Evolutionary conservation across 2,888 invertebrate species (phyloP).

Genomic region (Morpho helenor): DNA sequence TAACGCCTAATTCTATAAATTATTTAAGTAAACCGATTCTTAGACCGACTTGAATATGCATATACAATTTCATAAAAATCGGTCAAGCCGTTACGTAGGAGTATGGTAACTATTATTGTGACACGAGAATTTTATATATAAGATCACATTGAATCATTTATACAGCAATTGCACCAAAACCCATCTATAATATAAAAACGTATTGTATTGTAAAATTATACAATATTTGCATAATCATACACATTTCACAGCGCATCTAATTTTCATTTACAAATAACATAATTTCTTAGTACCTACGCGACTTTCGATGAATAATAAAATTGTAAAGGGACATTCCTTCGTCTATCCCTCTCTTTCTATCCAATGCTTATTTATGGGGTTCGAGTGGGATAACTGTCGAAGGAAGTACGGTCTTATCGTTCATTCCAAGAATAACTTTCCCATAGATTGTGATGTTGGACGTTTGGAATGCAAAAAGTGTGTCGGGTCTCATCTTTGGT

Average conservation of each 20-base stretch:
- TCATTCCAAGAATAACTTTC: constrained; percentile 75
- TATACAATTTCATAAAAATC: no score
- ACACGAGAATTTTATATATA: no score
- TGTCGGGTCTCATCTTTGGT: constrained; percentile 32
- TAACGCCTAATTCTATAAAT: no score
- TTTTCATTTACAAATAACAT: constrained; percentile 32
- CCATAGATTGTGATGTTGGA: constrained; percentile 61
- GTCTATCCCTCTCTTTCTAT: constrained; percentile 34
- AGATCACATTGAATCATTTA: no score
- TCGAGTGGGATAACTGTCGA: constrained; percentile 39
- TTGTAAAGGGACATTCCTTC: constrained; percentile 62
- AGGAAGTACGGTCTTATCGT: constrained; percentile 66
- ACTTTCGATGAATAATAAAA: constrained; percentile 67
- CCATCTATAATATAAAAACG: no score
- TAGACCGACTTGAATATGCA: no score
- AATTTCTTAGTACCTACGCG: constrained; percentile 31
- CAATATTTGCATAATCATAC: constrained; percentile 12
- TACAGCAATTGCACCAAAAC: not conserved
- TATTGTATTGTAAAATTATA: not conserved
- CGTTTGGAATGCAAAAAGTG: constrained; percentile 58
- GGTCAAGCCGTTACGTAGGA: no score
- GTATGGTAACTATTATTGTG: no score
- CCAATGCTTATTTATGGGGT: constrained; percentile 18
- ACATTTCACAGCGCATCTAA: constrained; percentile 21
- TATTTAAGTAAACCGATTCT: no score